These are phyloP conservation scores for Protodeltote pygarga DNA, from an alignment of 2,888 invertebrate genomes.

Conservation along the genomic window DNA sequence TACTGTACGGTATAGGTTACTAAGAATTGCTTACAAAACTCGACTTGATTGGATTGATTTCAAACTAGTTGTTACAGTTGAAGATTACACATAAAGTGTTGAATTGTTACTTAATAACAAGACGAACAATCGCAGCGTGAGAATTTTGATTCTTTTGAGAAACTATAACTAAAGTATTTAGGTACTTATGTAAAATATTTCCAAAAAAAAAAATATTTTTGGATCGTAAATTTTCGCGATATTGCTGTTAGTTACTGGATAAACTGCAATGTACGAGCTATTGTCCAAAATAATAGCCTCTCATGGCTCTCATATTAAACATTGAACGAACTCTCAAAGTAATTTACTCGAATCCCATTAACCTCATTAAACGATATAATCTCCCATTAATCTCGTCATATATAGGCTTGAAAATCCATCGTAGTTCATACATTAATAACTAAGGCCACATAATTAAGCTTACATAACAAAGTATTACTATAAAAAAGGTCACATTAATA, in stretches of 20 bases:
- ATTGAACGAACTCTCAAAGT: background rate
- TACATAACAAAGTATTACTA: constrained; percentile 10
- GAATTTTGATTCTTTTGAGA: background rate
- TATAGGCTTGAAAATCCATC: constrained; percentile 8
- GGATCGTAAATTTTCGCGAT: constrained; percentile 1
- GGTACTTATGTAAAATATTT: too few species aligned
- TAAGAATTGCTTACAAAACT: constrained; percentile 21
- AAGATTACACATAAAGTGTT: background rate
- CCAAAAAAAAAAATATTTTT: too few species aligned
- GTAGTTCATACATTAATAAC: constrained; percentile 1
- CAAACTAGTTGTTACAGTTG: constrained; percentile 28
- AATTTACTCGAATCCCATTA: constrained; percentile 10
- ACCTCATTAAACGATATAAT: constrained; percentile 5
- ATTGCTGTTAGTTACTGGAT: background rate
- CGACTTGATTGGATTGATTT: constrained; percentile 32
- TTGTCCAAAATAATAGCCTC: background rate
- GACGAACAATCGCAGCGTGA: background rate
- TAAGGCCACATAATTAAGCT: constrained; percentile 11
- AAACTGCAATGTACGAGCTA: background rate
- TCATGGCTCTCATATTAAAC: background rate
- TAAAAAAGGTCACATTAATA: constrained; percentile 32
- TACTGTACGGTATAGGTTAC: constrained; percentile 36
- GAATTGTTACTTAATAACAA: constrained; percentile 5
- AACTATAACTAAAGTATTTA: background rate
- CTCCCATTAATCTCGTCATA: constrained; percentile 7